phyloP scores from a whole-genome alignment of 2,888 invertebrate genomes.

The Drosophila flavopinicola region DNA sequence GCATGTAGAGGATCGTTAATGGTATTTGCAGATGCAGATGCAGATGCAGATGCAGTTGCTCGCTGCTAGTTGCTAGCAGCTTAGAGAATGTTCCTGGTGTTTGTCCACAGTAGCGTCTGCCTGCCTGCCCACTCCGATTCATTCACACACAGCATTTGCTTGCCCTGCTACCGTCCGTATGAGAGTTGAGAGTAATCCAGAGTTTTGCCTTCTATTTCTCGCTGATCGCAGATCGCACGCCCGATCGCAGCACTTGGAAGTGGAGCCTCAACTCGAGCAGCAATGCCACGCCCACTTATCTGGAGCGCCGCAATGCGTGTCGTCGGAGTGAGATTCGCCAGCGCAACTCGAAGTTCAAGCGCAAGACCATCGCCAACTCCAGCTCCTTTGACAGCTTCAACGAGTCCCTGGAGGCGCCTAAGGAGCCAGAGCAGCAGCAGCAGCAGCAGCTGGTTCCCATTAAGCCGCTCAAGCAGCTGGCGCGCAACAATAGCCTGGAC shows the following conservation, averaged over 20 bases:
- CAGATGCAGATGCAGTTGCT: constrained; percentile 14
- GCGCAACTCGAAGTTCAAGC: constrained; percentile 83
- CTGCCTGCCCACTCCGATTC: constrained; percentile 7
- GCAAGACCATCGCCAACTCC: constrained; percentile 82
- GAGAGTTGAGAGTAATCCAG: constrained; percentile 10
- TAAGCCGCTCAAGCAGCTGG: constrained; percentile 56
- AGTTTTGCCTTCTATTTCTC: constrained; percentile 1
- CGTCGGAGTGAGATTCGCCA: constrained; percentile 86
- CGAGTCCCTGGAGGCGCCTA: constrained; percentile 74
- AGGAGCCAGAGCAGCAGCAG: constrained; percentile 55
- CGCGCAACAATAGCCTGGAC: constrained; percentile 78
- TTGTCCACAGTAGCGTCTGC: constrained; percentile 18
- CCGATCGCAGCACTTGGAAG: constrained; percentile 84
- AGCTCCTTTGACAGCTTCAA: constrained; percentile 82
- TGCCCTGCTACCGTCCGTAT: constrained; percentile 13
- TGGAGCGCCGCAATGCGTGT: constrained; percentile 92
- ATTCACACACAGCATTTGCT: constrained; percentile 34
- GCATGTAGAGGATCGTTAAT: constrained; percentile 4
- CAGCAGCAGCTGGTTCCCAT: constrained; percentile 31
- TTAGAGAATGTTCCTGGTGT: constrained; percentile 53
- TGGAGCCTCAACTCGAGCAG: constrained; percentile 87
- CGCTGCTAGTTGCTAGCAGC: constrained; percentile 37
- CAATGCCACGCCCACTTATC: constrained; percentile 93
- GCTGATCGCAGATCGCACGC: constrained; percentile 80
- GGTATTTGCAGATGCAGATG: constrained; percentile 8